Conservation (phyloP, 2,113 vertebrate species). For the Caranx ignobilis region DNA sequence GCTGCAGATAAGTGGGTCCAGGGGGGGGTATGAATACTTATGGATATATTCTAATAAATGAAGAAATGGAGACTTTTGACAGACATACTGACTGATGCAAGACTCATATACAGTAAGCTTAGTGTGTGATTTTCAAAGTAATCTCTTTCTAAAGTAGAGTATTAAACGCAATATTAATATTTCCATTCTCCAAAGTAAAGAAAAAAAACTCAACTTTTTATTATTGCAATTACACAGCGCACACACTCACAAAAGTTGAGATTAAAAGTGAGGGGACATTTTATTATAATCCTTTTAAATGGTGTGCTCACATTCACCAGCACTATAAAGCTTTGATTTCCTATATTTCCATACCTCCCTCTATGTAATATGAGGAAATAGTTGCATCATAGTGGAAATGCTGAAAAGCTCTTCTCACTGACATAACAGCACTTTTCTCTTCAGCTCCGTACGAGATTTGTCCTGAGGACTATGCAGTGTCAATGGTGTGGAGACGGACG, state of each 20-base stretch:
- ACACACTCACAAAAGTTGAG: neutral
- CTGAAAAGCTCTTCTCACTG: constrained; percentile 33
- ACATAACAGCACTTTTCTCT: constrained; percentile 43
- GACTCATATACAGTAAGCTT: constrained; percentile 14
- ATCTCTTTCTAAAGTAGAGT: constrained; percentile 33
- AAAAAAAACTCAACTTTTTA: constrained; percentile 6
- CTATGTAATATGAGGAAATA: constrained; percentile 46
- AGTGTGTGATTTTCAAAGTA: constrained; percentile 6
- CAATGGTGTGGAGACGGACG: constrained; percentile 98
- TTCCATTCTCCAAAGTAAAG: constrained; percentile 29
- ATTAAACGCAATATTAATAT: constrained; percentile 28
- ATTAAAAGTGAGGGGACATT: constrained; percentile 1
- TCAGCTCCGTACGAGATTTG: constrained; percentile 99
- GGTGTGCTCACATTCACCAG: constrained; percentile 6
- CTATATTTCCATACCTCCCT: constrained; percentile 47
- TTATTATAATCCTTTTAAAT: constrained; percentile 16
- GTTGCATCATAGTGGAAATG: constrained; percentile 64
- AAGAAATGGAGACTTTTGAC: constrained; percentile 22
- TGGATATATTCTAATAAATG: constrained; percentile 51
- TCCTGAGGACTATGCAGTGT: constrained; percentile 95
- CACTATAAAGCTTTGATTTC: constrained; percentile 49
- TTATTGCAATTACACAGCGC: neutral
- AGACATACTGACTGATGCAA: constrained; percentile 5
- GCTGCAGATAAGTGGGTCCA: constrained; percentile 19
- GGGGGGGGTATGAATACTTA: constrained; percentile 34